Percentiles rank a stretch among this genome's conserved stretches.
These are phyloP conservation scores for Neodon shergylaensis DNA, from an alignment of 2,113 vertebrate genomes.

Conservation along the genomic window DNA sequence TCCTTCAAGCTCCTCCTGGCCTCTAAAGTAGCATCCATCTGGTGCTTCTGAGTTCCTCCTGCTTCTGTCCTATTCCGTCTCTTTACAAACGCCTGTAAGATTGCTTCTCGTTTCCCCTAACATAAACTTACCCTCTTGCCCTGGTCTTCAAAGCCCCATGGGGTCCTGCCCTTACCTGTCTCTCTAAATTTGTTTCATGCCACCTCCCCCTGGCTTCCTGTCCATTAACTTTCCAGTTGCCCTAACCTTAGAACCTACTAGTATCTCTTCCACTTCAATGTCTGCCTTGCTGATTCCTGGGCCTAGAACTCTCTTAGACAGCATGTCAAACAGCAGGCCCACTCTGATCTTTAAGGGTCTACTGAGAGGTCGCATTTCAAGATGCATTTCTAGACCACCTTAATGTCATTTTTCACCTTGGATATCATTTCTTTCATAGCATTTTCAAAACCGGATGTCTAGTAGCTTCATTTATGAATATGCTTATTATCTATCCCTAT, in stretches of 20 bases:
- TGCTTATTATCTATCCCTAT: neutral
- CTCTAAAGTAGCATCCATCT: neutral
- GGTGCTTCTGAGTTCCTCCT: neutral
- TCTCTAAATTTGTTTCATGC: neutral
- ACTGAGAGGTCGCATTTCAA: neutral
- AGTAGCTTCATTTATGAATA: neutral
- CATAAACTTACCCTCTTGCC: neutral
- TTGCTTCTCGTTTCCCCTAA: neutral
- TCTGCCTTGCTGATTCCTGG: neutral
- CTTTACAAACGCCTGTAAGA: neutral
- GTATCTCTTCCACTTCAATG: neutral
- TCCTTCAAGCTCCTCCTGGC: neutral
- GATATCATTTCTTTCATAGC: neutral
- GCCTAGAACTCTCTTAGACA: neutral
- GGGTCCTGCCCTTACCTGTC: neutral
- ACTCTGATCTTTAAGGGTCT: neutral
- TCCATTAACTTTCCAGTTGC: neutral
- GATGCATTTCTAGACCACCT: neutral
- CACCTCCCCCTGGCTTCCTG: neutral
- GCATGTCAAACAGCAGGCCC: neutral
- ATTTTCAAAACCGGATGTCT: neutral
- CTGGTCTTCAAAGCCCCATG: neutral
- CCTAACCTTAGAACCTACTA: neutral
- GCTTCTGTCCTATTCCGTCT: neutral
- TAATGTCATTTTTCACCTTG: neutral